These are phyloP conservation scores for Leucania comma DNA, from an alignment of 2,888 invertebrate species.

Conservation along the genomic window DNA sequence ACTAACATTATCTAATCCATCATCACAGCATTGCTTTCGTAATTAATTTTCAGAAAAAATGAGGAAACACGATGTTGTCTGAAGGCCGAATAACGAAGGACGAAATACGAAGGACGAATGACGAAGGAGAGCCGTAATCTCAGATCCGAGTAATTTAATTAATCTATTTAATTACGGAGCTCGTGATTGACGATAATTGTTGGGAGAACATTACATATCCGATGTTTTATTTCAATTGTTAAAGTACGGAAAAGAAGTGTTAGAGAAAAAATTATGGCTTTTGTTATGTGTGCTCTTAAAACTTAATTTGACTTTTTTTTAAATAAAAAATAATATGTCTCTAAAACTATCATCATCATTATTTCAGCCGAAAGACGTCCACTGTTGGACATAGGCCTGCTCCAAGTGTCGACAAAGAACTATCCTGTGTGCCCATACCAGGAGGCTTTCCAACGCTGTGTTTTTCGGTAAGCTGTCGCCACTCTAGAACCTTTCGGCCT, in stretches of 20 bases:
- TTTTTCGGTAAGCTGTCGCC: too few species aligned
- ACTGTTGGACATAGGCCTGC: too few species aligned
- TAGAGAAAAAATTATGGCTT: neutral
- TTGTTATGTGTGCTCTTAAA: neutral
- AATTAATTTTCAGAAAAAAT: conserved; percentile 47
- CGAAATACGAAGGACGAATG: conserved; percentile 44
- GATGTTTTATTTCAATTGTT: conserved; percentile 30
- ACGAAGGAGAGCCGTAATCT: conserved; percentile 44
- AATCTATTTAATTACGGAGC: conserved; percentile 61
- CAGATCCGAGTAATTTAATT: conserved; percentile 61
- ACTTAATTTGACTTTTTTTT: too few species aligned
- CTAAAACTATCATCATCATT: too few species aligned
- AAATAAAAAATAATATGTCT: too few species aligned
- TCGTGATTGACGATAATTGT: conserved; percentile 61
- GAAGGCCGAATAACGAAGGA: conserved; percentile 38
- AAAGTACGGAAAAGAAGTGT: neutral
- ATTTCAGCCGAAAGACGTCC: too few species aligned
- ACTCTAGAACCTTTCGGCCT: too few species aligned
- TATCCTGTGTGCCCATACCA: too few species aligned
- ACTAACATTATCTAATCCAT: conserved; percentile 18
- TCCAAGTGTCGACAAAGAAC: too few species aligned
- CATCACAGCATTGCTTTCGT: conserved; percentile 22
- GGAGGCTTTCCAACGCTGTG: too few species aligned
- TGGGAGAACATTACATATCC: conserved; percentile 30
- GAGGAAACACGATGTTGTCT: conserved; percentile 25